phyloP scores from a whole-genome alignment of 2,797 vertebrate genomes.

The Nasua narica region DNA sequence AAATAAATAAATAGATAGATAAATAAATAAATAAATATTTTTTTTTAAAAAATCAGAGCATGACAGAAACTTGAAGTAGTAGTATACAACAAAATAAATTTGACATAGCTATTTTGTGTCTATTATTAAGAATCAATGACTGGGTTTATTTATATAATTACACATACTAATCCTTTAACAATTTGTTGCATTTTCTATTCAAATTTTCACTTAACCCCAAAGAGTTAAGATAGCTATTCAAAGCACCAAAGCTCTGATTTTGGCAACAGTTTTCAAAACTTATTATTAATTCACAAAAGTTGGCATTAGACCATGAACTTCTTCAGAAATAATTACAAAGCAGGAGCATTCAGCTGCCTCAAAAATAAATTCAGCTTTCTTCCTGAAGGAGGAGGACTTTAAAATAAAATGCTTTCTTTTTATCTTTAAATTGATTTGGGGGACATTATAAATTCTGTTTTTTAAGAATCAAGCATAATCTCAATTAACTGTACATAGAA shows the following conservation, averaged over 20 bases:
- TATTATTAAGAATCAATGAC: background rate
- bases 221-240: conserved; percentile 60
- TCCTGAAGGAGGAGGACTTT: conserved; percentile 33
- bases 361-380: conserved; percentile 63
- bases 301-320: conserved; percentile 70
- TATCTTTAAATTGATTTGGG: conserved; percentile 58
- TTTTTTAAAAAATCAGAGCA: background rate
- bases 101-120: background rate
- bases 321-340: conserved; percentile 71
- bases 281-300: conserved; percentile 73
- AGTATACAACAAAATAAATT: background rate
- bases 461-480: conserved; percentile 59
- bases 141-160: background rate
- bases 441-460: conserved; percentile 55
- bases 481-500: conserved; percentile 62
- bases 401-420: conserved; percentile 51
- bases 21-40: no score
- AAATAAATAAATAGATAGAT: no score
- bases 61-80: background rate
- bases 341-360: conserved; percentile 56
- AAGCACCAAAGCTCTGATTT: conserved; percentile 57
- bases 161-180: background rate
- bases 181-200: conserved; percentile 12
- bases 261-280: conserved; percentile 53
- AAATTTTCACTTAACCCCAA: conserved; percentile 10